Evolutionary conservation across 1,140 invertebrate species (phyloP), one percentile per base, ranked within the genome.

Genomic region (Bacillus rossius): DNA sequence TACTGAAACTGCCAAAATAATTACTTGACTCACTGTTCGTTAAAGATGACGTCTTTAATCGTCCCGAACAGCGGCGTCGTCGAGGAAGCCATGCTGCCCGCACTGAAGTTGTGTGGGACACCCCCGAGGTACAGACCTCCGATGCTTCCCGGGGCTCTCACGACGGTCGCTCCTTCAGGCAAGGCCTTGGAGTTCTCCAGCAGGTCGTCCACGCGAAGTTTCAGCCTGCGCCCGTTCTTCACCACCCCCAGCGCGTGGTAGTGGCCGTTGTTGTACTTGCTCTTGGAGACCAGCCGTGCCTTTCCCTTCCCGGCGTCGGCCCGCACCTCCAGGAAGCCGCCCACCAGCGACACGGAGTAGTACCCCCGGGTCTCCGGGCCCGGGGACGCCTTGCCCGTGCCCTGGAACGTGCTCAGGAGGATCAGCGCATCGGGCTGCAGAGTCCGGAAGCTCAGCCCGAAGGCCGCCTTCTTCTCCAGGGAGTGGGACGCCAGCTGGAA

Each of bases 391-490:
- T 51, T 29, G 22, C 8, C 47, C 34, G 17, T 37, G 19, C 42
- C 45, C 14, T 82, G 77, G 48, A 86, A 86, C 0, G 88, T 86
- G 0, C 88, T 86, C 19, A 91, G 72, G 57, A 94, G 69, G 0
- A 95, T 69, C 17, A 94, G 70, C 3, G 87, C 88, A 63, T 87
- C 79, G 0, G 78, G 66, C 59, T 87, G 81, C 2, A 81, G 72
- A 0, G 90, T 90, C 55, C 86, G 79, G 71, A 96, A 94, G 3
- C 90, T 87, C 43, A 95, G 80, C 8, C 86, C 87, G 17, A 93
- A 75, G 19, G 79, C 78, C 45, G 78, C 78, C 61, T 80, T 86
- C 34, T 79, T 79, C 29, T 79, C 79, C 13, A 93, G 68, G 0
- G 81, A 77, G 26, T 82, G 82, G 0, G 85, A 83, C 0, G 79